Base-by-base conservation (phyloP, 2,797 vertebrate species). In the Danio choprae region DNA sequence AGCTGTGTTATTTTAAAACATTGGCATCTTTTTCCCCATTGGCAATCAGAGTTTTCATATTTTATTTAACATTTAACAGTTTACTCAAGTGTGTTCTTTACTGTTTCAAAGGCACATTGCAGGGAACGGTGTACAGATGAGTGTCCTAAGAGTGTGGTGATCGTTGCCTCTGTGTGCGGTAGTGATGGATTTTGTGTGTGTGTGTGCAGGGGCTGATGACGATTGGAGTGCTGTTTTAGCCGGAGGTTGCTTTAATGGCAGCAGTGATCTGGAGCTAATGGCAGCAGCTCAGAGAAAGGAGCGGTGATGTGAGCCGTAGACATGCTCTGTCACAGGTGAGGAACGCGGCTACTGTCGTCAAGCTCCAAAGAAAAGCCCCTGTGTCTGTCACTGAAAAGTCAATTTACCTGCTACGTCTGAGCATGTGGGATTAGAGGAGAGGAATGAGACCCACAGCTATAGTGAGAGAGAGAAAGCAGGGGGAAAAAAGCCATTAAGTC, bases 401-500 rank as follows among this genome's bases (percentile, higher is more conserved):
- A 68, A 81, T 81, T 81, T 81, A 81, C 62, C 72, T 81, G 71
- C 71, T 60, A 60, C 53, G 71, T 51, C 67, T 73, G 50, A 72
- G 62, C 74, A 77, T 77, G 58, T 68, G 63, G 55, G 53, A 83
- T 79, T 74, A 68, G 56, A 51, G n/a, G n/a, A 84, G 82, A 89
- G 87, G 77, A 87, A 88, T 89, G 90, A 90, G 88, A 91, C 90
- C 88, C 86, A 90, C 89, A 90, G 88, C 56, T 81, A 85, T 70
- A 82, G 36, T 72, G 68, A 83, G 76, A 85, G 36, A 22, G 12
- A 64, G 36, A 44, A 41, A 89, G 88, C 86, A 89, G 84, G 85
- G 58, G 68, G 29, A 1, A 20, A 72, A 77, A 88, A 88, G 89
- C 90, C 91, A 93, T 93, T 92, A 93, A 89, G 88, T 88, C 87